Evolutionary conservation across 1,140 invertebrate genomes (phyloP).

Genomic region (Magallana angulata): DNA sequence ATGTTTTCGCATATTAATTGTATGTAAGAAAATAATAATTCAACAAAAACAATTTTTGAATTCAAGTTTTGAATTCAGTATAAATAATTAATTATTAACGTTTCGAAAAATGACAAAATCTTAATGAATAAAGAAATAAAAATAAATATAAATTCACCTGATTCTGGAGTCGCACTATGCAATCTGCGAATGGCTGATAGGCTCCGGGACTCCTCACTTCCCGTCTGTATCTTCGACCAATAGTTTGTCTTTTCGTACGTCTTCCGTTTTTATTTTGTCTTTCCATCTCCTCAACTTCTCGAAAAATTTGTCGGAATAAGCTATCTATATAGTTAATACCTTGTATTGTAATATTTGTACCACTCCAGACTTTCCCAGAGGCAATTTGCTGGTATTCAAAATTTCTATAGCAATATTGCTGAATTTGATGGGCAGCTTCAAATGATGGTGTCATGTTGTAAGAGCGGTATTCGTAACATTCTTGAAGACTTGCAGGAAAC

Average conservation of each 20-base stretch:
- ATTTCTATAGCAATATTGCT: neutral
- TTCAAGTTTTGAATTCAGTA: neutral
- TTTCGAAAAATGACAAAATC: neutral
- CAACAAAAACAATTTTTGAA: neutral
- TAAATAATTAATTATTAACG: neutral
- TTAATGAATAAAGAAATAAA: neutral
- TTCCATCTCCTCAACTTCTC: neutral
- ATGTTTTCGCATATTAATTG: neutral
- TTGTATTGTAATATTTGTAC: neutral
- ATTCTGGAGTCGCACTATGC: no score
- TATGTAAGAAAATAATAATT: neutral
- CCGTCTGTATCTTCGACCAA: no score
- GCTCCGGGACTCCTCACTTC: neutral
- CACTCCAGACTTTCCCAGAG: neutral
- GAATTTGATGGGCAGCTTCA: neutral
- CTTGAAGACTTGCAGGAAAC: neutral
- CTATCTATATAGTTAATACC: conserved; percentile 17
- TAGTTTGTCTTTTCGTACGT: neutral
- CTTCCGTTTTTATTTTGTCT: neutral
- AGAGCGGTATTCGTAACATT: conserved; percentile 17
- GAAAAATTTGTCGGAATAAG: conserved; percentile 17
- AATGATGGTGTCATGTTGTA: conserved; percentile 27
- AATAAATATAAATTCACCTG: no score
- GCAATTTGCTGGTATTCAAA: conserved; percentile 1
- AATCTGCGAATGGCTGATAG: neutral